Evolutionary conservation across 2,797 vertebrate species (phyloP).

Genomic region (Steatocranus sp.): DNA sequence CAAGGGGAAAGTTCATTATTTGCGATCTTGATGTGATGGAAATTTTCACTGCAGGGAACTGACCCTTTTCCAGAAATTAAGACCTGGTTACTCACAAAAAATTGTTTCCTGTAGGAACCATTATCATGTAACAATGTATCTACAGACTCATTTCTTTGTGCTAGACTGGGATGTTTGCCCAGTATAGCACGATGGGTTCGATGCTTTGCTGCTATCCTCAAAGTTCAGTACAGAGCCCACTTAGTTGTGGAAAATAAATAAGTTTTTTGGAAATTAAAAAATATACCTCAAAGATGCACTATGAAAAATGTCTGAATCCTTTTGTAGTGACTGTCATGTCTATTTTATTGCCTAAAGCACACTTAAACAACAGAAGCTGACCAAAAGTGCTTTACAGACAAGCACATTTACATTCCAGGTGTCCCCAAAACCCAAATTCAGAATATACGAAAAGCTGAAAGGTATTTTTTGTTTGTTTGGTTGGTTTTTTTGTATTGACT

Average conservation of each 20-base stretch:
- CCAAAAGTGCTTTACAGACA: not conserved
- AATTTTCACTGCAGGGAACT: not conserved
- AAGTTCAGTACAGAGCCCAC: not conserved
- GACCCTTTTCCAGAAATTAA: not conserved
- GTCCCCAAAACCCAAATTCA: not conserved
- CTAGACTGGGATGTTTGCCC: not conserved
- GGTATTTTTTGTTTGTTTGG: not conserved
- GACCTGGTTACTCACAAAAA: not conserved
- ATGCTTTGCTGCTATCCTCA: not conserved
- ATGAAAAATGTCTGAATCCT: not conserved
- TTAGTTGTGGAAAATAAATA: not conserved
- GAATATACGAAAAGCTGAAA: not conserved
- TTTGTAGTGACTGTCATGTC: not conserved
- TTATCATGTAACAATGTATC: not conserved
- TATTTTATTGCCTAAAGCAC: not conserved
- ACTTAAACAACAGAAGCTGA: not conserved
- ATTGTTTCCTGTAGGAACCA: not conserved
- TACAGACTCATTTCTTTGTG: not conserved
- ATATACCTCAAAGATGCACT: rapidly evolving
- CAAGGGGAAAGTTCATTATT: not conserved
- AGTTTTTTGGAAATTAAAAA: rapidly evolving
- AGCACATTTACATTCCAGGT: not conserved
- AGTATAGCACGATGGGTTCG: not conserved
- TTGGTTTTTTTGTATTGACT: not conserved
- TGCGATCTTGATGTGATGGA: not conserved